phyloP scores from a whole-genome alignment of 2,113 vertebrate species.

The Pitta sordida region DNA sequence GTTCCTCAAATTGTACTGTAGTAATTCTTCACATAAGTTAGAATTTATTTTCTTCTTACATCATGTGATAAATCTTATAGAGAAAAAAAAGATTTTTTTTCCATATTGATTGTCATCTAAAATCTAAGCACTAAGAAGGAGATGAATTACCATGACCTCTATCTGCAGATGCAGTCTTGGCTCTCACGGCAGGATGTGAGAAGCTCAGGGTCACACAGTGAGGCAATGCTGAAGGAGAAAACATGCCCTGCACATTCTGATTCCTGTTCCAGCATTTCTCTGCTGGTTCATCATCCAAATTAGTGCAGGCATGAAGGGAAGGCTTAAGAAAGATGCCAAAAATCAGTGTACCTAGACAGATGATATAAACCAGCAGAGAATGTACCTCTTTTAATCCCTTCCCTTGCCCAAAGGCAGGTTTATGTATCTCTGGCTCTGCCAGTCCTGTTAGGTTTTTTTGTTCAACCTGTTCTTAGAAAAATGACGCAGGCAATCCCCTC shows the following conservation, averaged over 20 bases:
- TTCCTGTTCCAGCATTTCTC: neutral
- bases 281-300: neutral
- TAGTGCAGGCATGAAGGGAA: neutral
- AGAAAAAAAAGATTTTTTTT: neutral
- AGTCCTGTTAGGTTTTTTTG: neutral
- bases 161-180: neutral
- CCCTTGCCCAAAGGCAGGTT: neutral
- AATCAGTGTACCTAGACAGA: neutral
- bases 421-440: neutral
- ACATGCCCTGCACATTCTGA: neutral
- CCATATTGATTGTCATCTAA: neutral
- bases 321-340: neutral
- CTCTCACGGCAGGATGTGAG: neutral
- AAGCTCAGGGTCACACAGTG: neutral
- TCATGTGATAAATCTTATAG: neutral
- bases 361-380: neutral
- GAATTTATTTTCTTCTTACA: neutral
- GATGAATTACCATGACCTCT: neutral
- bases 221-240: neutral
- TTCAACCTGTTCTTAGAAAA: constrained; percentile 5
- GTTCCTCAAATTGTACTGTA: neutral
- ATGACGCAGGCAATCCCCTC: fast-evolving
- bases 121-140: neutral
- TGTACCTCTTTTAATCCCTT: neutral
- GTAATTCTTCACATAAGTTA: neutral